Evolutionary conservation across 1,140 invertebrate species (phyloP), one percentile per base, ranked within the genome.

Genomic region (Hormaphis cornu): DNA sequence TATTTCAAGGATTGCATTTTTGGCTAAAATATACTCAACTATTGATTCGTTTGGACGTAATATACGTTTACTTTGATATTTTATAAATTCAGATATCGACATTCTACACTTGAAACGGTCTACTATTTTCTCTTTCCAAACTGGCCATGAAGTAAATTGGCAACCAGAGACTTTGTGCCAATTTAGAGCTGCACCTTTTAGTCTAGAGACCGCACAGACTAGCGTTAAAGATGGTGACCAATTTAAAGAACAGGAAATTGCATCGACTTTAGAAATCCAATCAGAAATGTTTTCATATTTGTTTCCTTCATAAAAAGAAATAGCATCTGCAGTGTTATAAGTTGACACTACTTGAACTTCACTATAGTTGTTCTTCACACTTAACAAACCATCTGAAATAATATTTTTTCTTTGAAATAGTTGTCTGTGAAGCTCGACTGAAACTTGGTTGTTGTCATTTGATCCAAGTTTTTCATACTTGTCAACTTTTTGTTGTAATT

Each of bases 61-160:
- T 18, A 56, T 37, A 6, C 30, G 53, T 37, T 56, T 33, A 9
- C 18, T 20, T 14, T 56, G 53, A 7, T 37, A 56, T 12, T 56
- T 56, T 16, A 56, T 35, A 37, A 56, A 56, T 37, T 56, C 53
- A 35, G 53, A 37, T n/a, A n/a, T n/a, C n/a, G n/a, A 44, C 48
- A 50, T 28, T 50, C 40, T 58, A 40, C 33, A 9, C 12, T 40
- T 58, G 16, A 58, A 58, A 4, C 35, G 33, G 1, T 58, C 54
- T 5, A 4, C 7, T 35, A 58, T 42, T 24, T 40, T 58, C 1
- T 24, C 54, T 58, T 58, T 58, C 33, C 54, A 58, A 14, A 6
- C 35, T 24, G 20, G 4, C 35, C 54, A 58, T 0, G 33, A 24
- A 37, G 6, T 18, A 4, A 42, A 42, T 42, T 6, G 2, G 3